Base-by-base conservation (phyloP, 2,797 vertebrate species). In the Heteromormyrus szaboi region DNA sequence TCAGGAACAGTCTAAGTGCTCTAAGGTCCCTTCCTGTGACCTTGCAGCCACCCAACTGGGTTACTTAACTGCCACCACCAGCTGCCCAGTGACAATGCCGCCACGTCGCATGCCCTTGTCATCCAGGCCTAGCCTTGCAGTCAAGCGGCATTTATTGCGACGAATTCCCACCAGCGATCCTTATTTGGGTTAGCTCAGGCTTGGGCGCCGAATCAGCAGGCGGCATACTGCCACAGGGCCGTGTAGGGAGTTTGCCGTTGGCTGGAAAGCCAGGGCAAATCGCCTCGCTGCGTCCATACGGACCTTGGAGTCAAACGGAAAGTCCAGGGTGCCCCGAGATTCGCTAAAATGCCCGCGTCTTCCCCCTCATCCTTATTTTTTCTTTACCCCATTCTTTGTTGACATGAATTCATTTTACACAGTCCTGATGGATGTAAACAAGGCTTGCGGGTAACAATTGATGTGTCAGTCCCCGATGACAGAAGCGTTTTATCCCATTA, bases 401-500 rank as follows among this genome's bases (percentile, higher is more conserved):
- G 92, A 93, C 87, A 88, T 88, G 86, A 91, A 93, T 91, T 93
- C 92, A 94, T 92, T 92, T 90, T 89, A 90, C 90, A 90, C 92
- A 91, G 91, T 92, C 85, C 91, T 93, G 91, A 91, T 91, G 89
- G 93, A 92, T 92, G 92, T 92, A 93, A 93, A 93, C 91, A 91
- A 93, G 92, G 92, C 89, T 90, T 92, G 92, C 89, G 89, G 91
- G 92, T 91, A 94, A 95, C 95, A 95, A 96, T 95, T 93, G 94
- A 94, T 92, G 93, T 92, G 94, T 92, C 94, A 94, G 88, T 95
- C 94, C 89, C 1, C 91, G 93, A 93, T 94, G 94, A 95, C 94
- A 93, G 92, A 92, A 88, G 88, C 92, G 91, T 93, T 94, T 96
- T 94, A 93, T 94, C 92, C 95, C 94, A 95, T 96, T 96, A 95